Evolutionary conservation across 37 sponge, comb jelly and placozoan species (phyloP), one percentile per base, ranked within the genome.

Genomic region (Halisarca cf. caerulea): DNA sequence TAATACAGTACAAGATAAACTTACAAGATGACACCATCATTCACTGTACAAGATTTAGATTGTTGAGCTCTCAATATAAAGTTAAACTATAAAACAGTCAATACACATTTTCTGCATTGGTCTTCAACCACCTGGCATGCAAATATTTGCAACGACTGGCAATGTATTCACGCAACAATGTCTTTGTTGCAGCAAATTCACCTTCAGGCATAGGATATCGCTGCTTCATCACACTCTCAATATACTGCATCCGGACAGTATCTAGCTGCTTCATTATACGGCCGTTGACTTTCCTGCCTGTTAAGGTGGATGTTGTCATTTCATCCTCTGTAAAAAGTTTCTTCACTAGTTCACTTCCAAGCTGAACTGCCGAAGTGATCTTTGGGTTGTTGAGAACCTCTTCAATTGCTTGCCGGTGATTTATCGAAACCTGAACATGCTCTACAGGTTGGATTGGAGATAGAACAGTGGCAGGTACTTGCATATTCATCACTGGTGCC

Each of bases 131-230:
- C 17, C 17, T 55, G 57, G 11, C 17, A 17, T 36, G 20, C 7
- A 69, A 28, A 7, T 69, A 69, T 34, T 9, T 69, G 37, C 71
- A 69, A 3, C 37, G 71, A 69, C 33, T 69, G 33, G 71, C 71
- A 3, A 69, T 3, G 2, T 20, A 69, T 3, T 69, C 71, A 3
- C 37, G 71, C 20, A 69, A 20, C 36, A 2, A 32, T 34, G 35
- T 69, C 20, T 36, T n/a, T 14, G 33, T 14, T 20, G 1, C 33
- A 2, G 71, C 71, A 69, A 69, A 69, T 14, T 69, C 71, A 4
- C 35, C 71, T 69, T 69, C 71, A 2, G 32, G 35, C 71, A 69
- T 3, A 28, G 4, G 25, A 6, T 2, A 69, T 28, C 7, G 27
- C 33, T 69, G 71, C 71, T 35, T 32, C 36, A 69, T 28, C 7